Evolutionary conservation across 2,888 invertebrate genomes (phyloP).

Genomic region (Eupelmus urozonus): DNA sequence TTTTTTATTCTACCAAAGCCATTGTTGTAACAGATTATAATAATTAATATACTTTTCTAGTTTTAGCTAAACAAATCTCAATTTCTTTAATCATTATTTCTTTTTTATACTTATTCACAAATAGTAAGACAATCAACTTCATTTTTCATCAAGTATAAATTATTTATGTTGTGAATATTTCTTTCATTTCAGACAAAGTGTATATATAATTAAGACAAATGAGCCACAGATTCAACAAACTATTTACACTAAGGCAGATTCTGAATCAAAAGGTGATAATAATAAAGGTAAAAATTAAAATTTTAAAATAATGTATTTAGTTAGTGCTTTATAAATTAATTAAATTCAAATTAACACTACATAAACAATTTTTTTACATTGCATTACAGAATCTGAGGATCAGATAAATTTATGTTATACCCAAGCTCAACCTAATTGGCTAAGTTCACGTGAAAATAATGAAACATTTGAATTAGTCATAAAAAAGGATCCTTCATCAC

Average conservation of each 20-base stretch:
- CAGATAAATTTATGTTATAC: conserved; percentile 44
- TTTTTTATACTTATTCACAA: too few relatives aligned
- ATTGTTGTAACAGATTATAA: too few relatives aligned
- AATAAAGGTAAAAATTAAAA: conserved; percentile 42
- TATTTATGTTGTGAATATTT: too few relatives aligned
- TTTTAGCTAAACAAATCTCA: background rate
- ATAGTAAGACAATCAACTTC: too few relatives aligned
- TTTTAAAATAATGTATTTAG: background rate
- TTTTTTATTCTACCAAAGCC: too few relatives aligned
- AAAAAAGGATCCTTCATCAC: conserved; percentile 65
- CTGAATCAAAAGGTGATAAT: conserved; percentile 36
- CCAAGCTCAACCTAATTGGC: conserved; percentile 64
- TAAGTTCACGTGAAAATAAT: conserved; percentile 70
- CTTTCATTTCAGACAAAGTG: conserved; percentile 70
- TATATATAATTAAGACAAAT: conserved; percentile 74
- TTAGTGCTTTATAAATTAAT: background rate
- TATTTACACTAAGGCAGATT: conserved; percentile 45
- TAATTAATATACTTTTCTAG: too few relatives aligned
- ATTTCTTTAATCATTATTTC: too few relatives aligned
- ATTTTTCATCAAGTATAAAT: conserved; percentile 3
- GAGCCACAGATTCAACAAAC: conserved; percentile 61
- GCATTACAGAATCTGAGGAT: conserved; percentile 36
- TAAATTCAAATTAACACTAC: background rate
- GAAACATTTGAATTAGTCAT: conserved; percentile 65
- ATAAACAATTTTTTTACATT: conserved; percentile 1